Evolutionary conservation across 2,888 invertebrate species (phyloP), one percentile per base, ranked within the genome.

Genomic region (Agriopis aurantiaria): DNA sequence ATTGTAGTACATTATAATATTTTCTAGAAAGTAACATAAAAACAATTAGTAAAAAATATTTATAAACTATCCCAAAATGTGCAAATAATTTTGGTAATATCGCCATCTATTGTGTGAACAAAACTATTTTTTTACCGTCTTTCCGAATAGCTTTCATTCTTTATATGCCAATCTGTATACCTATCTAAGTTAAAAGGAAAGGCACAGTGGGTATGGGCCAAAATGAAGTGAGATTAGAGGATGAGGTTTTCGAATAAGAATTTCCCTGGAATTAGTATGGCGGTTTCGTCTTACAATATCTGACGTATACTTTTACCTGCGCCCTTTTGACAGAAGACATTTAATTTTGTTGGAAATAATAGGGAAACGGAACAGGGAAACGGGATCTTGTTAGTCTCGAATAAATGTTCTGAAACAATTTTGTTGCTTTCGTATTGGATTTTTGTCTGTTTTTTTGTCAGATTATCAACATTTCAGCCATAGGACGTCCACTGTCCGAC

Each of bases 181-280:
- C 33, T 23, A 43, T 33, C 33, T 23, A 0, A 10, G 12, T 14
- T 41, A 48, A 55, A 55, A 12, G 41, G 40, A 14, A 8, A 43
- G 23, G 45, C 14, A 1, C 33, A 56, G 53, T 59, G 60, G 60
- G 33, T 60, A 43, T 10, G 12, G 33, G 57, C 49, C 49, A 43
- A 64, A 66, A 64, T 61, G 45, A 71, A 53, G 45, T 23, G 14
- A 66, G 62, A 70, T 74, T 70, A 65, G 64, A 55, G 53, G 61
- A 68, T 61, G 51, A 66, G 57, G 51, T 51, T 62, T 53, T 45
- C 9, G 53, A 64, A 65, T 65, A 65, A 55, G 59, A 60, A 60
- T 69, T 49, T 60, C 43, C n/a, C 60, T 48, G 10, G 49, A 69
- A 64, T 69, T 60, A 59, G 55, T 59, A 68, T 64, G 68, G 12